Base-by-base conservation (phyloP, 2,113 vertebrate genomes). In the Accipiter virgatus region DNA sequence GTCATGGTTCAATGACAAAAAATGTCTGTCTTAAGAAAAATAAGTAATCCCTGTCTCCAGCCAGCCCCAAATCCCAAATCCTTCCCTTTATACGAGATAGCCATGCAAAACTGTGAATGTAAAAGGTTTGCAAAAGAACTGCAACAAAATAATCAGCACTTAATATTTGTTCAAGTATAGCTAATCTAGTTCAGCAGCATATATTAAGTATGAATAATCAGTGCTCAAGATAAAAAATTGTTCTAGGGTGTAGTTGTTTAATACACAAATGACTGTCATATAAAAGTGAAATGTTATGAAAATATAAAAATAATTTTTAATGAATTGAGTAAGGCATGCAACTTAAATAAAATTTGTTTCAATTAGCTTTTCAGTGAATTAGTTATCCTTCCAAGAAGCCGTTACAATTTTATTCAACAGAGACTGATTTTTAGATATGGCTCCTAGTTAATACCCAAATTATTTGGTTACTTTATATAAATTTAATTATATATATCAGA, bases 51-150 rank as follows among this genome's bases (percentile, higher is more conserved):
- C 38, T 53, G 22, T 29, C 20, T 89, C 29, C 40, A 65, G 6
- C 22, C 12, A 55, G 26, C 12, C 20, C 29, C 13, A 40, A 80
- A 71, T 75, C 38, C 45, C 16, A 61, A 78, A 74, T 70, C 15
- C 55, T 77, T 86, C 19, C 47, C 48, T 81, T 71, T 70, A 19
- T 40, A 32, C 4, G 2, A 56, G 25, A 59, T 11, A 0, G 0
- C 17, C 4, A 5, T 48, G 50, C 17, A 26, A 40, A 78, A 7
- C n/a, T 75, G 18, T 75, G 22, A 73, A 42, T 56, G 25, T 58
- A 45, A 73, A 81, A 70, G 4, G 2, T 78, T 74, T 79, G 22
- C 47, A 31, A 62, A 74, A 36, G 22, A 81, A 23, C 36, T 62
- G 11, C 45, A 40, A 62, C 12, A 56, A 81, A 88, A 78, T 81